phyloP scores from a whole-genome alignment of 2,888 invertebrate species.

The Trichopoda pennipes region DNA sequence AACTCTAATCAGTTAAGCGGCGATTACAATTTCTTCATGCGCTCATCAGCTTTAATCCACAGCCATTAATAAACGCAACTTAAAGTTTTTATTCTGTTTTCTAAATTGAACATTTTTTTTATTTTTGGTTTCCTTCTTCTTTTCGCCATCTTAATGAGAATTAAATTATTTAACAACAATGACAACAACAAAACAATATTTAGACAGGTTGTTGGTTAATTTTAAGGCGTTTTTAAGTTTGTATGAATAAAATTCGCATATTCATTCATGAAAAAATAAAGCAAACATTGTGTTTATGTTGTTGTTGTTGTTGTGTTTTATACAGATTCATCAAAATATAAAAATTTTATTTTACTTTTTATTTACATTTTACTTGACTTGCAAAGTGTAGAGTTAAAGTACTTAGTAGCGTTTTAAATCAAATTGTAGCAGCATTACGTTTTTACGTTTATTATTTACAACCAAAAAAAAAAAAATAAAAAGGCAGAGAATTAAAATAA shows the following conservation, averaged over 20 bases:
- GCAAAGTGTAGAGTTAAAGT: conserved; percentile 30
- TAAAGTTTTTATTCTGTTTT: no score
- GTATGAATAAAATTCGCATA: neutral
- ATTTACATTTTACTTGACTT: conserved; percentile 43
- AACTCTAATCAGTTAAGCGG: neutral
- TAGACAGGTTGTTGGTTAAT: conserved; percentile 49
- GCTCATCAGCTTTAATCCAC: conserved; percentile 12
- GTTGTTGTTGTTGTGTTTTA: no score
- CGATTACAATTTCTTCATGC: conserved; percentile 13
- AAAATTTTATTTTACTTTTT: conserved; percentile 6
- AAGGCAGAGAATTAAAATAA: conserved; percentile 23
- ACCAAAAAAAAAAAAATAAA: no score
- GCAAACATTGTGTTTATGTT: conserved; percentile 4
- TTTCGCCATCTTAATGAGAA: conserved; percentile 30
- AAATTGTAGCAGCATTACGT: conserved; percentile 50
- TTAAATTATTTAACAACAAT: conserved; percentile 53
- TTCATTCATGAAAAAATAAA: conserved; percentile 52
- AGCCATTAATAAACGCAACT: neutral
- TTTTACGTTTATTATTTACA: neutral
- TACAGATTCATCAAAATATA: conserved; percentile 46
- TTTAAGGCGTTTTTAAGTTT: conserved; percentile 38
- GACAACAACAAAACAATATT: conserved; percentile 41
- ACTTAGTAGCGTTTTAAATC: conserved; percentile 41
- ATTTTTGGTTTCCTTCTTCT: neutral
- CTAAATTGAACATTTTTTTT: no score